Conservation (phyloP, 2,113 vertebrate species). For the Alces alces region DNA sequence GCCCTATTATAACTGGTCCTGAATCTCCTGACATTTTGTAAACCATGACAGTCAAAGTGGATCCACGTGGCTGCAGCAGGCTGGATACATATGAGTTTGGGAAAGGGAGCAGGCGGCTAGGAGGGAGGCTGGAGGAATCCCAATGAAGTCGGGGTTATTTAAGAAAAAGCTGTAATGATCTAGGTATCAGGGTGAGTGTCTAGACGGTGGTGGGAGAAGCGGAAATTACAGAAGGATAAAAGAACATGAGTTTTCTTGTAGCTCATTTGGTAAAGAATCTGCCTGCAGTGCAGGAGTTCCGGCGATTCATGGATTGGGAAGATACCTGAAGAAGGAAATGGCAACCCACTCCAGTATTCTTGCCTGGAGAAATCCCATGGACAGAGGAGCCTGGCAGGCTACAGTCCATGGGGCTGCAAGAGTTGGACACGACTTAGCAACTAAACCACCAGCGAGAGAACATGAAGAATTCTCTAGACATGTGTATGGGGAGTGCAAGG, state of each 20-base stretch:
- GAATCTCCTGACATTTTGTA: not conserved
- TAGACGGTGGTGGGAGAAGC: not conserved
- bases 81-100: not conserved
- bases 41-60: not conserved
- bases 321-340: not conserved
- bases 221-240: not conserved
- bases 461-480: not conserved
- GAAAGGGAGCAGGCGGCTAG: too few species aligned
- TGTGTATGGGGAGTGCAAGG: not conserved
- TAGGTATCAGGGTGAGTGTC: not conserved
- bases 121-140: not conserved
- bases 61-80: not conserved
- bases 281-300: not conserved
- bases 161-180: not conserved
- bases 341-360: not conserved
- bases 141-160: rapidly evolving
- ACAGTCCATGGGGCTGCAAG: not conserved
- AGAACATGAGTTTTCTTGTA: not conserved
- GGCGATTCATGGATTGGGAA: rapidly evolving
- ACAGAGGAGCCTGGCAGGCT: not conserved
- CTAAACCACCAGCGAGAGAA: not conserved
- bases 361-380: not conserved
- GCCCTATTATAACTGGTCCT: too few species aligned
- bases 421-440: not conserved
- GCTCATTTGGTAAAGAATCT: not conserved